Evolutionary conservation across 2,797 vertebrate genomes (phyloP).

Genomic region (Typhlichthys subterraneus): DNA sequence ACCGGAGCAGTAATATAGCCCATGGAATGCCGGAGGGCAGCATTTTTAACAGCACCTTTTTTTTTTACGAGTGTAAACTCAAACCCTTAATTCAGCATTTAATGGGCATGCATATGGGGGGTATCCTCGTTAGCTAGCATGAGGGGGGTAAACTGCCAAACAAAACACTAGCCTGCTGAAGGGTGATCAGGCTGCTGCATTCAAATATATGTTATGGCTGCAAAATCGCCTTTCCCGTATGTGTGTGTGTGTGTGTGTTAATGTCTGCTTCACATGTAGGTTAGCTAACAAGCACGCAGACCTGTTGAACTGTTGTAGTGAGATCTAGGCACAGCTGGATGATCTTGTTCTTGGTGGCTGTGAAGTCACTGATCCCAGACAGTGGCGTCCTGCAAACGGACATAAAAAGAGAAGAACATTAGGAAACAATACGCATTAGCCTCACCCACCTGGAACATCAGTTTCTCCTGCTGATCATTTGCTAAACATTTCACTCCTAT

Average conservation of each 20-base stretch:
- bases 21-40: constrained; percentile 58
- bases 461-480: too few relatives aligned
- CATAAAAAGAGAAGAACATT: constrained; percentile 36
- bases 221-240: constrained; percentile 62
- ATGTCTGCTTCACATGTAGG: constrained; percentile 27
- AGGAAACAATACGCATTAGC: constrained; percentile 5
- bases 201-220: constrained; percentile 53
- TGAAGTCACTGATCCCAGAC: constrained; percentile 95
- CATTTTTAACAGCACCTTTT: constrained; percentile 45
- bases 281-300: constrained; percentile 67
- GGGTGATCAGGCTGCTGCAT: constrained; percentile 57
- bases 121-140: constrained; percentile 61
- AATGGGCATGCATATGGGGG: constrained; percentile 49
- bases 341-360: constrained; percentile 96
- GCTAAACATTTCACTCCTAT: too few relatives aligned
- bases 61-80: constrained; percentile 65
- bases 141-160: constrained; percentile 36
- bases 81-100: constrained; percentile 54
- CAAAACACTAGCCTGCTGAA: constrained; percentile 60
- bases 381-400: constrained; percentile 86
- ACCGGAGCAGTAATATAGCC: constrained; percentile 43
- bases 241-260: constrained; percentile 13
- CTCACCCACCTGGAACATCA: neutral
- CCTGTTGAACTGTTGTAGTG: constrained; percentile 98
- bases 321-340: constrained; percentile 97